Base-by-base conservation (phyloP, 2,797 vertebrate species). In the Thaleichthys pacificus region DNA sequence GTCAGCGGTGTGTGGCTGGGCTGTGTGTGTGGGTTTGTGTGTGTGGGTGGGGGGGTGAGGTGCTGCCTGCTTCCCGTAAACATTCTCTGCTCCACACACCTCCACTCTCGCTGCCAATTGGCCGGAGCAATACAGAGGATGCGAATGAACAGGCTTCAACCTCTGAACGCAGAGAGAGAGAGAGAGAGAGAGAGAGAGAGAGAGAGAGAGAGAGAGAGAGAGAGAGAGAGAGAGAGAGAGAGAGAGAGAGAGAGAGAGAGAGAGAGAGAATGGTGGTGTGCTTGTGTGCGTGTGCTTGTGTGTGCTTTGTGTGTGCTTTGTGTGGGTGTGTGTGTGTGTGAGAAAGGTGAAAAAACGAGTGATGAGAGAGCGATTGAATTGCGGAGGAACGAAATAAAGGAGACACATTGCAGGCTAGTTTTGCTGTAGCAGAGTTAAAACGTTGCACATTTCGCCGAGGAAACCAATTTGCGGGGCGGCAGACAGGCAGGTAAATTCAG, bases 401-500 rank as follows among this genome's bases (percentile, higher is more conserved):
- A 57, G 68, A 67, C 14, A 3, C 60, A 65, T 26, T 35, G 73
- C 73, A 64, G 70, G 61, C 19, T 32, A 68, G 68, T 64, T 64
- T 22, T 61, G 63, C 15, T 3, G 42, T 24, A 12, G 57, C 24
- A 8, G 12, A 28, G 47, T 35, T 61, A 54, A 57, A 35, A n/a
- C 15, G 42, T 49, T 32, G 35, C 57, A 24, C 19, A 66, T 66
- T 61, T 47, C 60, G 38, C 22, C 15, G 38, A 67, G 51, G 42
- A 51, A 72, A 63, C 17, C 60, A 54, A 64, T 58, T 72, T 72
- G 54, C 11, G 56, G 19, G 19, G 56, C 17, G 60, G 61, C 65
- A 30, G 62, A 42, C 57, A 61, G 67, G 61, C 58, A 61, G 70
- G 70, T 38, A 51, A 24, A 71, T 73, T 72, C 75, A 64, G 68